Evolutionary conservation across 2,113 vertebrate genomes (phyloP).

Genomic region (Rhodinocichla rosea): DNA sequence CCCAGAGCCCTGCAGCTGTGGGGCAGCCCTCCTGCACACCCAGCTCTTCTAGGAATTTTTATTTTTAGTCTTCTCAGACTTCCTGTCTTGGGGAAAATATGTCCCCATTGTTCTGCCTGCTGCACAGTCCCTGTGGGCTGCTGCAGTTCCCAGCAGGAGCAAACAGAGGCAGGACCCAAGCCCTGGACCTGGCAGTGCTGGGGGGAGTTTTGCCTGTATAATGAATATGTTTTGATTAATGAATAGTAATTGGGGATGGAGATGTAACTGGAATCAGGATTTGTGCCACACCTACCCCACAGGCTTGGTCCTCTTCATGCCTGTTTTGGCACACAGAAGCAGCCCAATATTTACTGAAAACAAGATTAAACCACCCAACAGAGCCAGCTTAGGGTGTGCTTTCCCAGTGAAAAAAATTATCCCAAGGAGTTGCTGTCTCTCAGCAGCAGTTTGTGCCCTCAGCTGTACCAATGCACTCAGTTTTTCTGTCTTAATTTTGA

Average conservation of each 20-base stretch:
- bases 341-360: not conserved
- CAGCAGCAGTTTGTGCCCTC: not conserved
- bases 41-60: not conserved
- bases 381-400: not conserved
- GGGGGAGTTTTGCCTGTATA: not conserved
- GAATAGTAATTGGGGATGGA: not conserved
- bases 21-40: not conserved
- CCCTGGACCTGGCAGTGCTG: not conserved
- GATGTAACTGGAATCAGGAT: not conserved
- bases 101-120: not conserved
- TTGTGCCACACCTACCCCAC: not conserved
- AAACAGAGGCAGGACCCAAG: not conserved
- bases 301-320: not conserved
- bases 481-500: not conserved
- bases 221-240: not conserved
- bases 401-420: not conserved
- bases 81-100: not conserved
- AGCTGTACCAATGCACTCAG: not conserved
- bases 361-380: not conserved
- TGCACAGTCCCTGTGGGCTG: not conserved
- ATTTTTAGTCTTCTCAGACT: not conserved
- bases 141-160: not conserved
- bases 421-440: not conserved
- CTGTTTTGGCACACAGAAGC: not conserved
- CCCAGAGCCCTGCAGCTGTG: accelerated